Base-by-base conservation (phyloP, 2,113 vertebrate species). In the Beaufortia kweichowensis region DNA sequence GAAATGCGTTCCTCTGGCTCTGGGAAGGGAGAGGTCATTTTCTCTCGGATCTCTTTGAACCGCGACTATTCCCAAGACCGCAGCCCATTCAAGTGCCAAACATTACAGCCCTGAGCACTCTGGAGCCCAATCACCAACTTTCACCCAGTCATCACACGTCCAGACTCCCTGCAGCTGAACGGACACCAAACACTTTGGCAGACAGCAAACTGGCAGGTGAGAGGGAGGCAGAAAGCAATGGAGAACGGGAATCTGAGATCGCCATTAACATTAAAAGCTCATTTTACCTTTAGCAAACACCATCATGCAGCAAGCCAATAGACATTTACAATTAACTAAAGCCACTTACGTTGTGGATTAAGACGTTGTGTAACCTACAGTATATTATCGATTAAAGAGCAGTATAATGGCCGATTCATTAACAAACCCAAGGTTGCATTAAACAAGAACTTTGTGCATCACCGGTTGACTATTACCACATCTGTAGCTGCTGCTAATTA, bases 101-200 rank as follows among this genome's bases (percentile, higher is more conserved):
- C 86, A 88, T 90, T 90, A 88, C 86, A 81, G 85, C 90, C 88
- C 80, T 56, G 75, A 88, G 89, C 88, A 83, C 87, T 86, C 79
- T 79, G 65, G 81, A 79, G 79, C 79, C 85, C 88, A 89, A 91
- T 88, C 90, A 90, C 86, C 87, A 86, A 85, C 73, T 83, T 84
- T 85, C 86, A 90, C 79, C 83, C 83, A 84, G 84, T 82, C 80
- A 81, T 83, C 86, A 73, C 79, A 39, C 81, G 88, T 76, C 71
- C 78, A 43, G 64, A 81, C 80, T 83, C 77, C 69, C 84, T 82
- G 77, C 81, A 60, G 78, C 72, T 79, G 71, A 64, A 72, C 56
- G 23, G 80, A 50, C 75, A 84, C 53, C 14, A n/a, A 65, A 21
- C 69, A 21, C 64, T 41, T 60, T 57, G 74, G 17, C 26, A 72